Evolutionary conservation across 1,140 invertebrate genomes (phyloP), one percentile per base, ranked within the genome.

Genomic region (Belonocnema kinseyi): DNA sequence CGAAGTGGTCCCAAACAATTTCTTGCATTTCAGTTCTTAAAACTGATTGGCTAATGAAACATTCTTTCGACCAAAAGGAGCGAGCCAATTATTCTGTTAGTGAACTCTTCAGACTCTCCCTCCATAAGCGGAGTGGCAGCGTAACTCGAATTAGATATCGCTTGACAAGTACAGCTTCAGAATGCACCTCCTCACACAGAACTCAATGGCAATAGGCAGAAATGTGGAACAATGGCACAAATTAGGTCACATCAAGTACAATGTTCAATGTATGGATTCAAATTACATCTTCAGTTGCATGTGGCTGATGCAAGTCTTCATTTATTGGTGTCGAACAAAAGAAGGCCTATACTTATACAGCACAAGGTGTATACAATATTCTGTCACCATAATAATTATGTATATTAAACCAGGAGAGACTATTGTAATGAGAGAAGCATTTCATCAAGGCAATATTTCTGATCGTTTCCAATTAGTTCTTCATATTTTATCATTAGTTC

Each of bases 221-320:
- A 66, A 66, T 33, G 40, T 66, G 61, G 61, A 66, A 66, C 61
- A 66, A 66, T 66, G 33, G 26, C 26, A 66, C 61, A 66, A 66
- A 66, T 66, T 66, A 40, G 61, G 61, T 66, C 61, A 33, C 61
- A 40, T 66, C 33, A 66, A 66, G 61, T 66, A 66, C 61, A 66
- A n/a, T 66, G 26, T 66, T 66, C 26, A 66, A 66, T 66, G 33
- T 14, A 66, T 66, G 61, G 58, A 66, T 66, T 66, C 33, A 46
- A 66, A 40, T 66, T 66, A 33, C 61, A 66, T 66, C 61, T 66
- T 26, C 61, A 40, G 26, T 66, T 40, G 61, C 61, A 66, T 66
- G 40, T 66, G 46, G 33, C 26, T 66, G 61, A 66, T 26, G 61
- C 61, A 66, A 66, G 61, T 40, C 61, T 40, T 66, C 33, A 66